These are phyloP conservation scores for Tinamus major DNA, from an alignment of 2,797 vertebrate genomes.

Conservation along the genomic window DNA sequence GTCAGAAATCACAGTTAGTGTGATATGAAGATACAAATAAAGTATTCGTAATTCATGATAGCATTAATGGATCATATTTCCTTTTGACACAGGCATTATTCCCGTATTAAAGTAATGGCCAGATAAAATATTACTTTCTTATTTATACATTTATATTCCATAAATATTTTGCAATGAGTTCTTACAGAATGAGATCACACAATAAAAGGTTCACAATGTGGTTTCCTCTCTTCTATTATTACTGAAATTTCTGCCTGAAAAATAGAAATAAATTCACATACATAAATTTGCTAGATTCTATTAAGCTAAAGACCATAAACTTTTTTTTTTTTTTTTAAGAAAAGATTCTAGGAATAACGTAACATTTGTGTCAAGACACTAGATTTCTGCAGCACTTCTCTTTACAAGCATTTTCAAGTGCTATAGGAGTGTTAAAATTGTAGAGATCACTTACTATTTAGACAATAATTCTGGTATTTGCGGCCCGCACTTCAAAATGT, in stretches of 20 bases:
- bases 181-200: background rate
- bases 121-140: conserved; percentile 27
- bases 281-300: background rate
- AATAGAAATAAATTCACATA: background rate
- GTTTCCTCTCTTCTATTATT: background rate
- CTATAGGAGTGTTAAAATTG: background rate
- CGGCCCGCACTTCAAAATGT: background rate
- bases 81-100: background rate
- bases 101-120: conserved; percentile 37
- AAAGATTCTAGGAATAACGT: background rate
- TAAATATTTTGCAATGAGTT: conserved; percentile 49
- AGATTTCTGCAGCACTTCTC: background rate
- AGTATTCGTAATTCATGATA: background rate
- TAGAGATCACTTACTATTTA: background rate
- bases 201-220: conserved; percentile 1
- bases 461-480: background rate
- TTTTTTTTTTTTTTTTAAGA: too few species aligned
- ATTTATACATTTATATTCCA: conserved; percentile 34
- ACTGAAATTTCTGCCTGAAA: conserved; percentile 29
- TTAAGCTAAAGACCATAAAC: background rate
- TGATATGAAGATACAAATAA: background rate
- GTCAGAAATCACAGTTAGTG: background rate
- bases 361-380: background rate
- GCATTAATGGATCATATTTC: conserved; percentile 42
- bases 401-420: background rate